Base-by-base conservation (phyloP, 2,888 invertebrate species). In the Torymus auratus region DNA sequence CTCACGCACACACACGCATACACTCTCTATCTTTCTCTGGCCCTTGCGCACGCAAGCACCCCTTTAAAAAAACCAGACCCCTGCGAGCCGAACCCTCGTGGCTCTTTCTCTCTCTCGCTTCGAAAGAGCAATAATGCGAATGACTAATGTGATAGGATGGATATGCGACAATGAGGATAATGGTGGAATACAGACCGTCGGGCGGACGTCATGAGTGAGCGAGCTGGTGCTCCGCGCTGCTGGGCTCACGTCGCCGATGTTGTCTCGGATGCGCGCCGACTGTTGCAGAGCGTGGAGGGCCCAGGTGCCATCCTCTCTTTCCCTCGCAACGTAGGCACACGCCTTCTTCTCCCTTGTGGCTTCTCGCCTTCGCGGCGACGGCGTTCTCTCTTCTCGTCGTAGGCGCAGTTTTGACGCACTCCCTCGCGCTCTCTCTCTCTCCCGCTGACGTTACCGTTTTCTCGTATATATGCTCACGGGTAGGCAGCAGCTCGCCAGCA, bases 181-280 rank as follows among this genome's bases (percentile, higher is more conserved):
- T 41, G 52, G 15, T 64, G 41, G 41, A 10, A 7, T 77, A 77
- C 82, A 70, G 41, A 82, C 82, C 82, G 82, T 82, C 79, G 82
- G 61, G 76, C 69, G 76, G 82, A 82, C 79, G 82, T 82, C 82
- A 82, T 82, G 82, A 69, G 68, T 64, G 23, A 11, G n/a, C 2
- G 15, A 68, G 14, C 74, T 41, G 41, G 58, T 55, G 53, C 62
- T 41, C 58, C n/a, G 50, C n/a, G 74, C 60, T 61, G 65, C 55
- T 69, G 41, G 41, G 41, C 69, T 81, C 72, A 80, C 58, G 68
- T 76, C 56, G 68, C 72, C 62, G 67, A 50, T 62, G 52, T 41
- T 52, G 68, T 68, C 56, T 72, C 72, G 62, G 67, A 41, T 62
- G 52, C 50, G 41, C 67, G 72, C 62, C 65, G 75, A 80, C 65